Evolutionary conservation across 2,888 invertebrate genomes (phyloP), one percentile per base, ranked within the genome.

Genomic region (Tinea semifulvella): DNA sequence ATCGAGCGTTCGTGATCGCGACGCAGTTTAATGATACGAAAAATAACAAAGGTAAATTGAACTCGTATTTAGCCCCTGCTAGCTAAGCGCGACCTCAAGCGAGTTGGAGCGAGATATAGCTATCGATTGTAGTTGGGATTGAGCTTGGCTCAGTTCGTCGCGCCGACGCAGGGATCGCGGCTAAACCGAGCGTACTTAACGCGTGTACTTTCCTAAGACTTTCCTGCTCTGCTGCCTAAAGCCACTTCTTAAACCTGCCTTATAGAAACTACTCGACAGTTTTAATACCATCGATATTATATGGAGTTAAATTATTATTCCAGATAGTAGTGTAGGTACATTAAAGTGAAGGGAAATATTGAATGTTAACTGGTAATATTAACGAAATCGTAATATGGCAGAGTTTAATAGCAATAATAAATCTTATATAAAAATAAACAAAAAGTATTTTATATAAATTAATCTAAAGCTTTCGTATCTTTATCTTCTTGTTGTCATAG

Each of bases 1-100:
- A 74, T 76, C 74, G 62, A 73, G 70, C 72, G 70, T 73, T 74
- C 67, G 68, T 68, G 75, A 77, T 77, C 76, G 74, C 76, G 69
- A 76, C 77, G 75, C 74, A 77, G 76, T 79, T 80, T 77, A 80
- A 80, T 80, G 80, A 80, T 75, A 79, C 79, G 80, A 80, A 79
- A 80, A 80, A 80, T 80, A 80, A 80, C 80, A 79, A 77, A 79
- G 79, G 80, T 77, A 79, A 80, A 80, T 80, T 80, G 79, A n/a
- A n/a, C n/a, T n/a, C n/a, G 17, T 79, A 79, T 79, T 79, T 74
- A 77, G 71, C 69, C 67, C 59, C 65, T 63, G 61, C 61, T 68
- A 68, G 64, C 69, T 69, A 69, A 64, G 39, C 3, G 39, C 22
- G 22, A 22, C 20, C 13, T 22, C 18, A 13, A 28, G 39, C 27